Evolutionary conservation across 2,888 invertebrate species (phyloP).

Genomic region (Arctia plantaginis): DNA sequence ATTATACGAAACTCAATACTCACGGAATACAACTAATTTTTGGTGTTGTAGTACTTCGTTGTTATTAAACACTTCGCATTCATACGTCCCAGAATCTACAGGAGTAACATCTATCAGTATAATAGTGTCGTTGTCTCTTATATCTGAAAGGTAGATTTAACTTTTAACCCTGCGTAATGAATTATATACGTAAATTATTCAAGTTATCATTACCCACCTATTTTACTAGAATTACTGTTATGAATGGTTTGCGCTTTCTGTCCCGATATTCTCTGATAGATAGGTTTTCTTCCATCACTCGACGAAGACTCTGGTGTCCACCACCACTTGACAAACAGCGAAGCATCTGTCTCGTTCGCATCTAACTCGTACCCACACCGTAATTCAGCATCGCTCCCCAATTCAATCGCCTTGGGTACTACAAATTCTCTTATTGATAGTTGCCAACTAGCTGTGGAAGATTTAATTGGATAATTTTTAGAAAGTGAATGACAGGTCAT

Average conservation of each 20-base stretch:
- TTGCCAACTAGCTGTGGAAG: conserved; percentile 67
- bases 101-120: conserved; percentile 62
- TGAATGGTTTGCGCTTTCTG: conserved; percentile 49
- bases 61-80: conserved; percentile 71
- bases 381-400: conserved; percentile 64
- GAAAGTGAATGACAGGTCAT: neutral
- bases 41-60: conserved; percentile 62
- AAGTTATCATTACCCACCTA: conserved; percentile 44
- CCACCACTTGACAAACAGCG: conserved; percentile 76
- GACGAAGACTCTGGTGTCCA: conserved; percentile 60
- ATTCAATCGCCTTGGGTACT: conserved; percentile 66
- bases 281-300: conserved; percentile 54
- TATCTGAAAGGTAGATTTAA: conserved; percentile 59
- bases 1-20: conserved; percentile 51
- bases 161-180: neutral
- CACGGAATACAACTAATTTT: conserved; percentile 72
- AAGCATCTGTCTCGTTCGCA: conserved; percentile 51
- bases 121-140: conserved; percentile 67
- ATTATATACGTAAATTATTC: neutral
- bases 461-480: neutral
- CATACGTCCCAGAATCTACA: conserved; percentile 69
- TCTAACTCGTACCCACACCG: conserved; percentile 62
- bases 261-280: conserved; percentile 70
- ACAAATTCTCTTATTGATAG: conserved; percentile 70
- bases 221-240: conserved; percentile 47